A percentile compares a stretch with the other conserved stretches of the same genome.
phyloP scores from a whole-genome alignment of 1,140 invertebrate genomes.

The Ctenoplectra terminalis region DNA sequence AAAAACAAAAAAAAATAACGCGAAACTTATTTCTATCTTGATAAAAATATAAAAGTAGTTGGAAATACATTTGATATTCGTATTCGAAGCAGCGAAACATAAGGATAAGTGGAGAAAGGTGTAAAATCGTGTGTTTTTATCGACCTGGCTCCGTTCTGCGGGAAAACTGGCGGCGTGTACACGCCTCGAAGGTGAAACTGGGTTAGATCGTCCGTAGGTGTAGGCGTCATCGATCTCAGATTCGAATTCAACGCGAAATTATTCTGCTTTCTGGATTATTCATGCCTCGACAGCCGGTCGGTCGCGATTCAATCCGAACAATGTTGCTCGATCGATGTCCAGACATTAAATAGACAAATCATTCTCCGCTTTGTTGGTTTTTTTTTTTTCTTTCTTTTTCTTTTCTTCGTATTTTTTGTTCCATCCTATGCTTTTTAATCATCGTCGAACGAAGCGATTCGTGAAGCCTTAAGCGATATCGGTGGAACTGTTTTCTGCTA shows the following conservation, averaged over 20 bases:
- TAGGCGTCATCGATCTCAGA: conserved; percentile 66
- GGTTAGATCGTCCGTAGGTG: conserved; percentile 65
- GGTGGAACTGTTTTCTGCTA: not conserved
- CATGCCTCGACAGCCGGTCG: conserved; percentile 35
- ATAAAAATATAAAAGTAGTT: not conserved
- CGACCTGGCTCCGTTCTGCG: conserved; percentile 34
- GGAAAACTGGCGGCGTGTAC: conserved; percentile 31
- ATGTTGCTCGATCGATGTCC: conserved; percentile 57
- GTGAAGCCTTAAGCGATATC: conserved; percentile 11
- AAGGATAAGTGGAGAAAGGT: conserved; percentile 42
- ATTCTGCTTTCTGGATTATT: conserved; percentile 65
- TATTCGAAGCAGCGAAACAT: not conserved
- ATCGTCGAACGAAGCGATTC: too few relatives aligned
- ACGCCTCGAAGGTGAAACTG: conserved; percentile 61
- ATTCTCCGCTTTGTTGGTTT: not conserved
- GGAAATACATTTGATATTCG: not conserved
- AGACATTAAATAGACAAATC: conserved; percentile 23
- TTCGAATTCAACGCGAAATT: conserved; percentile 67
- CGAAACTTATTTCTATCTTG: not conserved
- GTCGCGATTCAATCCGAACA: conserved; percentile 25
- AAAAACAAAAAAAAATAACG: too few relatives aligned
- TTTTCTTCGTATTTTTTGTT: not conserved
- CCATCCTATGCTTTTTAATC: not conserved
- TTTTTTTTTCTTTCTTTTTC: too few relatives aligned
- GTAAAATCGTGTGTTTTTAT: conserved; percentile 54